Evolutionary conservation across 2,888 invertebrate species (phyloP), one percentile per base, ranked within the genome.

Genomic region (Hydropsyche betteni): DNA sequence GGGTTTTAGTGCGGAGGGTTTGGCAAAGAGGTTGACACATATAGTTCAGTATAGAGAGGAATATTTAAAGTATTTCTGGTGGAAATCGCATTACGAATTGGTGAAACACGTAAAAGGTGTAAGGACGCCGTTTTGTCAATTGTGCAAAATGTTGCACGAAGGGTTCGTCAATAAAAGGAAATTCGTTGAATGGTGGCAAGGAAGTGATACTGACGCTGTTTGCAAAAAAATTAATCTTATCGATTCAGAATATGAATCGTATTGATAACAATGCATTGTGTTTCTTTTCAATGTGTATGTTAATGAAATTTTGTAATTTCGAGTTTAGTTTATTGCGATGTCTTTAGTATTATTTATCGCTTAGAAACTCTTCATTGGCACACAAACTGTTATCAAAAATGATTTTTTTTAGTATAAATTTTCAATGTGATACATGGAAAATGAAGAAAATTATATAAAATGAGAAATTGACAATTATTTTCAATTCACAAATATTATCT

Each of bases 31-130:
- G 81, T 83, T 93, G 38, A 83, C 84, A 75, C 81, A 82, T 69
- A 82, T 91, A 68, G 87, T 88, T 80, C 76, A 80, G 2, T 85
- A 91, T 82, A 87, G 87, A 69, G 82, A 84, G 0, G 85, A 88
- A 75, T 93, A 92, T 83, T 87, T 88, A 80, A 87, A 89, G 79
- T 92, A 91, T 81, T 91, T 92, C 80, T 84, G 85, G 82, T 92
- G 92, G 92, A 91, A 90, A 79, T 86, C 86, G n/a, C 80, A 82
- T 74, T 88, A 88, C 76, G 85, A 86, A 69, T 14, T 69, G 6
- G 51, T 8, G 16, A 82, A 88, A 85, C 85, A 0, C 86, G 24
- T 16, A 5, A 68, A 51, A 82, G 88, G 16, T 85, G 85, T 80
- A 86, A 86, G 1, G 84, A 84, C 76, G 87, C 89, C 80, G 86